Evolutionary conservation across 2,797 vertebrate genomes (phyloP), one percentile per base, ranked within the genome.

Genomic region (Molothrus aeneus): DNA sequence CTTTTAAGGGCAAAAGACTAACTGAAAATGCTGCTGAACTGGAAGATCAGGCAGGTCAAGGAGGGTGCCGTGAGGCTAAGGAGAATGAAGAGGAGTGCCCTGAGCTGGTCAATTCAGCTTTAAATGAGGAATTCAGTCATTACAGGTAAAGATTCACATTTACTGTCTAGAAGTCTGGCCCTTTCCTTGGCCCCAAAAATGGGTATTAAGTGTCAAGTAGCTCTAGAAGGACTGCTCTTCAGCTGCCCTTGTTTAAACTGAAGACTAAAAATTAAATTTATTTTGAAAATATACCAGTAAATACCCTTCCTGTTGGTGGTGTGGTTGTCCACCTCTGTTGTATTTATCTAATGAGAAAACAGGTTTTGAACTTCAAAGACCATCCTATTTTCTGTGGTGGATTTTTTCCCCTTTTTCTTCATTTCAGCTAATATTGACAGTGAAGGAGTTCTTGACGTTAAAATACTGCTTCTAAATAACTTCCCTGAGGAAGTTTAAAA

Each of bases 111-210:
- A 61, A 79, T 66, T 73, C 97, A 5, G 32, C 82, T 16, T 63
- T 84, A 38, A 97, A 95, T 13, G 84, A 89, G 71, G 94, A 97
- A 51, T 92, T 92, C 32, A 59, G 54, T 38, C 95, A 96, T 88
- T 97, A 93, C 97, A 96, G 98, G 98, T 98, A 97, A 56, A 77
- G 59, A 90, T 45, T 79, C 53, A 8, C 83, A 17, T 71, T 93
- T 57, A 29, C 53, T 66, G 11, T 88, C 43, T 63, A 51, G 20
- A 13, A 40, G 6, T 80, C 8, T 72, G 51, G 54, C 38, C 26
- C 57, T 25, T 6, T 18, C 48, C 51, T 19, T 7, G 20, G 40
- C 51, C 19, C 25, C 18, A 4, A 4, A 92, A 73, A 66, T 56
- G 14, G 57, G 10, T 40, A 22, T 88, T n/a, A n/a, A n/a, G 38